Evolutionary conservation across 1,140 invertebrate genomes (phyloP).

Genomic region (Brachystomella parvula): DNA sequence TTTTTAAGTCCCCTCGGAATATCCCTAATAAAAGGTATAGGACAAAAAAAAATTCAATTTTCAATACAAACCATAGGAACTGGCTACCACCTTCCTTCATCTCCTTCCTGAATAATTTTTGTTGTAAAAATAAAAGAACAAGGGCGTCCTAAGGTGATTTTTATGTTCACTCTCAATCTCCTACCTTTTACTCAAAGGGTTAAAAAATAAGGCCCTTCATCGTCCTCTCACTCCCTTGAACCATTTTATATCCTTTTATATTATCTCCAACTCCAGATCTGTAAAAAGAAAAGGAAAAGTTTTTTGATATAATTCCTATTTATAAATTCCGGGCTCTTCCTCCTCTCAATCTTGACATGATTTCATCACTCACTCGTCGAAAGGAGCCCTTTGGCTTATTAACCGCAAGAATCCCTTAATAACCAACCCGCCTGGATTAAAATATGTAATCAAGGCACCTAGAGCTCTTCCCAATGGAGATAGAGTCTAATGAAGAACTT

Average conservation of each 20-base stretch:
- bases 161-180: conserved; percentile 3
- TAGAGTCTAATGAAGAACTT: background rate
- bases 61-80: background rate
- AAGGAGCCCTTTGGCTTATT: background rate
- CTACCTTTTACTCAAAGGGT: background rate
- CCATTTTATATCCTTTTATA: background rate
- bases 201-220: background rate
- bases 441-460: conserved; percentile 11
- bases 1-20: background rate
- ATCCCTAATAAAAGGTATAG: background rate
- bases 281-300: no score
- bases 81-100: no score
- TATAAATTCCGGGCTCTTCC: background rate
- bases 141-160: conserved; percentile 8
- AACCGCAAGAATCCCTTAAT: conserved; percentile 5
- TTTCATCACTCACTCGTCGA: conserved; percentile 9
- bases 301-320: background rate
- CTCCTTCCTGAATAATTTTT: conserved; percentile 4
- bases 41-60: conserved; percentile 7
- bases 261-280: background rate
- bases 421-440: background rate
- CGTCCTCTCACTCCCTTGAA: background rate
- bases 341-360: conserved; percentile 1
- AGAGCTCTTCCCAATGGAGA: background rate
- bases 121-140: background rate